These are phyloP conservation scores for Delichon dasypus DNA, from an alignment of 2,797 vertebrate genomes.

Conservation along the genomic window DNA sequence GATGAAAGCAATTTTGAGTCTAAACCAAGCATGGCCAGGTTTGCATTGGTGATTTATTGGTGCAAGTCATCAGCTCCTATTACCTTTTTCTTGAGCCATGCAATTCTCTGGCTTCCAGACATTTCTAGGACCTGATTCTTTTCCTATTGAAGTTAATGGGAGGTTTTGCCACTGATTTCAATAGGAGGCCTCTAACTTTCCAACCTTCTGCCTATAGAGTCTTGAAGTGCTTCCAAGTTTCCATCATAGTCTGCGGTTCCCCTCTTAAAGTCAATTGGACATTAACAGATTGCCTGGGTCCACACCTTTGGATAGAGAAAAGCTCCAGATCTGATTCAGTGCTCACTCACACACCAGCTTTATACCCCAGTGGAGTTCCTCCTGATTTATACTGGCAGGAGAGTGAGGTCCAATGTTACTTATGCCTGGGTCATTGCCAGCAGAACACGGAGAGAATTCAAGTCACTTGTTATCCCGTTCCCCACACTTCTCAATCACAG, in stretches of 20 bases:
- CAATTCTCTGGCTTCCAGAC: slow-evolving; percentile 15
- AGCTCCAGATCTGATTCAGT: slow-evolving; percentile 36
- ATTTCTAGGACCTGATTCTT: slow-evolving; percentile 19
- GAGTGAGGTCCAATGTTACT: slow-evolving; percentile 13
- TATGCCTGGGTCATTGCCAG: slow-evolving; percentile 39
- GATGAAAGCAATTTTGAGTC: slow-evolving; percentile 47
- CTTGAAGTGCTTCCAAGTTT: slow-evolving; percentile 62
- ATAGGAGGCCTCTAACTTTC: slow-evolving; percentile 37
- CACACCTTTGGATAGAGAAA: slow-evolving; percentile 52
- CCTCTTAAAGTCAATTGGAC: slow-evolving; percentile 35
- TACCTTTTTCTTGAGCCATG: slow-evolving; percentile 48
- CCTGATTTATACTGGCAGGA: slow-evolving; percentile 53
- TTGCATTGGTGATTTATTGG: slow-evolving; percentile 53
- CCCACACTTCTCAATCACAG: slow-evolving; percentile 36
- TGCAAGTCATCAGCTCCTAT: slow-evolving; percentile 46
- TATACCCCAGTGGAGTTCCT: background rate
- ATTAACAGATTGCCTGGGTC: slow-evolving; percentile 32
- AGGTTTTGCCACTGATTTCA: slow-evolving; percentile 42
- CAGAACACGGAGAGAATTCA: slow-evolving; percentile 5
- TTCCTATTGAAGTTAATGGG: slow-evolving; percentile 5
- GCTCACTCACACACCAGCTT: slow-evolving; percentile 28
- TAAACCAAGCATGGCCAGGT: slow-evolving; percentile 12
- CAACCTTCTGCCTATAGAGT: slow-evolving; percentile 19
- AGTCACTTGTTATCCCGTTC: slow-evolving; percentile 56
- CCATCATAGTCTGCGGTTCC: slow-evolving; percentile 45